These are phyloP conservation scores for Euzetes globulus DNA, from an alignment of 2,888 invertebrate genomes.

Conservation along the genomic window DNA sequence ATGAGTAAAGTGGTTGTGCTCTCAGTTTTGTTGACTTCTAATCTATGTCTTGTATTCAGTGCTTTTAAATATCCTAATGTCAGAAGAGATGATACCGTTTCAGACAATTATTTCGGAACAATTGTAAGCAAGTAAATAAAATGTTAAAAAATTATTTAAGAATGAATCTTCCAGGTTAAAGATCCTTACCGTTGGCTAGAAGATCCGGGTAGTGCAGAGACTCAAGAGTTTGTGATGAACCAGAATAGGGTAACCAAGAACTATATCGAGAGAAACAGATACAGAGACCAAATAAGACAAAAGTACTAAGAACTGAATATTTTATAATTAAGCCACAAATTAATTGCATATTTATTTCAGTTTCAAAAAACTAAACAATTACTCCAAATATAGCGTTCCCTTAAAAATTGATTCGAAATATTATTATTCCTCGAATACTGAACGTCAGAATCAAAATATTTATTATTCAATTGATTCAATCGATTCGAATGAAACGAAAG, in stretches of 20 bases:
- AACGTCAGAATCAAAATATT: constrained; percentile 31
- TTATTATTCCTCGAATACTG: constrained; percentile 27
- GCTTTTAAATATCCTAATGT: constrained; percentile 31
- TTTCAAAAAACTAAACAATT: constrained; percentile 31
- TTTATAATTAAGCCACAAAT: too few relatives aligned
- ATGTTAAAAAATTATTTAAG: too few relatives aligned
- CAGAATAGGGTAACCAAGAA: constrained; percentile 2
- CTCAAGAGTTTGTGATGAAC: constrained; percentile 23
- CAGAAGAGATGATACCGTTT: constrained; percentile 8
- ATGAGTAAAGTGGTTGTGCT: neutral
- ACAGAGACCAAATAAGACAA: constrained; percentile 18
- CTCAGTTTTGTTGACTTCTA: neutral
- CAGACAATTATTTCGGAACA: constrained; percentile 15
- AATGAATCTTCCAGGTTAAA: neutral
- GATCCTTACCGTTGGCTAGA: constrained; percentile 35
- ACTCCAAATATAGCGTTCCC: constrained; percentile 26
- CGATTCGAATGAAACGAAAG: neutral
- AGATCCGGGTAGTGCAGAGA: constrained; percentile 26
- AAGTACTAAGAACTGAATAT: too few relatives aligned
- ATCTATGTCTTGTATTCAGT: neutral
- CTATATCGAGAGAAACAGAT: constrained; percentile 13
- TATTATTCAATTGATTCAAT: constrained; percentile 17
- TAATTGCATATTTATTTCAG: constrained; percentile 13
- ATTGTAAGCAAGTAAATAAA: too few relatives aligned
- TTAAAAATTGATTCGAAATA: constrained; percentile 33